A percentile compares a stretch with the other conserved stretches of the same genome.
Conservation (phyloP, 2,113 vertebrate genomes). For the Zapus hudsonius region DNA sequence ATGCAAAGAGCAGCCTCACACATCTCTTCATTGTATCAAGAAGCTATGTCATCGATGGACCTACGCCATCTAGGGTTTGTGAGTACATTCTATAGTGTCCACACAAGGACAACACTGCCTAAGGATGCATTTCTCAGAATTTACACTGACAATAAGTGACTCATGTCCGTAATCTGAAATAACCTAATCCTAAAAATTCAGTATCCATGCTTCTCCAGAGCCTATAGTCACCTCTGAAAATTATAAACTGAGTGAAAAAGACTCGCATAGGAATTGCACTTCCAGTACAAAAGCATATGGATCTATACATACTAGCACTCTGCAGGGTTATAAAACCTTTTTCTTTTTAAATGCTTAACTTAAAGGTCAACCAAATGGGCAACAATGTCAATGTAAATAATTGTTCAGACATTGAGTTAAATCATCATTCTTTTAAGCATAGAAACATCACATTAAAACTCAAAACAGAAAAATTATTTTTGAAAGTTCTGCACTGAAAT, state of each 20-base stretch:
- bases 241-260: conserved; percentile 17
- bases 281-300: background rate
- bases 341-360: background rate
- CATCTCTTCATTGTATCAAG: background rate
- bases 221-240: background rate
- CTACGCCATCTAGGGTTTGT: background rate
- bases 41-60: background rate
- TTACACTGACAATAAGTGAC: background rate
- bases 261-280: background rate
- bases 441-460: background rate
- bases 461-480: conserved; percentile 29
- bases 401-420: background rate
- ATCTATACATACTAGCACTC: background rate
- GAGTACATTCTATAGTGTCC: background rate
- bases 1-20: background rate
- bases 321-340: background rate
- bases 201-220: background rate
- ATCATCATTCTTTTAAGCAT: background rate
- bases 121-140: background rate
- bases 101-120: background rate
- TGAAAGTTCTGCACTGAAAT: conserved; percentile 36
- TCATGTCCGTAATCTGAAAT: background rate
- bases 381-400: background rate
- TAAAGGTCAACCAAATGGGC: background rate
- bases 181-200: conserved; percentile 10